Conservation (phyloP, 2,888 invertebrate genomes). For the Campoletis raptor region DNA sequence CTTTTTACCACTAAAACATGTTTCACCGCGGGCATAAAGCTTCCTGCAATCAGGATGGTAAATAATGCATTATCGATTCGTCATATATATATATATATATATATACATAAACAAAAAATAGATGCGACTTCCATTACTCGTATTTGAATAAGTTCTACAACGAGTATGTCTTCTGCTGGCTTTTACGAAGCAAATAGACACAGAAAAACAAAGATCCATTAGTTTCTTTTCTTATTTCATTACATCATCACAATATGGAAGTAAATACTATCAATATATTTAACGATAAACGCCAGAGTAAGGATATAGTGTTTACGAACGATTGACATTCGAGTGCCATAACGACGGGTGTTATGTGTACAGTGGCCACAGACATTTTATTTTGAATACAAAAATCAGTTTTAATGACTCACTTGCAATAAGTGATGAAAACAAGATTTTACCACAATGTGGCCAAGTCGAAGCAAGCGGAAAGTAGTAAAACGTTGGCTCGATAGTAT, state of each 20-base stretch:
- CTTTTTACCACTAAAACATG: slow-evolving; percentile 25
- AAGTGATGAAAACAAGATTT: not conserved
- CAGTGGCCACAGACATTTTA: not conserved
- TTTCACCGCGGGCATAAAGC: slow-evolving; percentile 18
- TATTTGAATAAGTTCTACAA: slow-evolving; percentile 8
- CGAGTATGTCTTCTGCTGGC: not conserved
- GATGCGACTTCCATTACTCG: slow-evolving; percentile 3
- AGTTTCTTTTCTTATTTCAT: not conserved
- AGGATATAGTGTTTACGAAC: not conserved
- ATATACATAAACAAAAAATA: slow-evolving; percentile 22
- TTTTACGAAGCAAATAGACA: not conserved
- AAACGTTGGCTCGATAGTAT: slow-evolving; percentile 4
- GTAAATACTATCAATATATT: not conserved
- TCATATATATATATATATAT: not conserved
- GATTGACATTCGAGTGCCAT: not conserved
- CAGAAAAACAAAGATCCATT: not conserved
- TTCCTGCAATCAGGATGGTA: slow-evolving; percentile 10
- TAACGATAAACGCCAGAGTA: not conserved
- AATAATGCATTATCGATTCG: slow-evolving; percentile 23
- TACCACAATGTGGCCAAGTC: not conserved
- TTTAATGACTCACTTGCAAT: not conserved
- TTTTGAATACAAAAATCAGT: not conserved
- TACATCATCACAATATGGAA: not conserved
- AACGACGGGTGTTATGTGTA: not conserved
- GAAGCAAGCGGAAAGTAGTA: slow-evolving; percentile 1